A percentile compares a stretch with the other conserved stretches of the same genome.
Evolutionary conservation across 2,113 vertebrate species (phyloP).

Genomic region (Megaceryle torquata): DNA sequence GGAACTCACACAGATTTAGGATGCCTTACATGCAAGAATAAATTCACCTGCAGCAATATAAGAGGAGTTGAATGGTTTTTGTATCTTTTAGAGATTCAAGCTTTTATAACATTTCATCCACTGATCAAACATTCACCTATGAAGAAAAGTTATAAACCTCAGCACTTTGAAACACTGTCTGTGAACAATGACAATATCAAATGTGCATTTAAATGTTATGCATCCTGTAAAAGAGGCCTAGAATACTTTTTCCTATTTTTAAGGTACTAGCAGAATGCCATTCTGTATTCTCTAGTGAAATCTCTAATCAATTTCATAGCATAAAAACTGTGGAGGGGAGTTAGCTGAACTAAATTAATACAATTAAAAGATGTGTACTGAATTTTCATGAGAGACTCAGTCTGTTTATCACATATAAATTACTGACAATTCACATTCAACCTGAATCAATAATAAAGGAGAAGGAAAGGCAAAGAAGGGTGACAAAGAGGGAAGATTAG

Average conservation of each 20-base stretch:
- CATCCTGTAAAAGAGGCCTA: neutral
- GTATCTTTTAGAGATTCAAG: neutral
- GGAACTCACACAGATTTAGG: neutral
- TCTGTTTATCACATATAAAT: neutral
- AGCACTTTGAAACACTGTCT: neutral
- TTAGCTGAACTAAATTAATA: conserved; percentile 15
- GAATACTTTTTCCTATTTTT: neutral
- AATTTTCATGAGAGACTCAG: neutral
- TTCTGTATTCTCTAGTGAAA: neutral
- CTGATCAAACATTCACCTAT: neutral
- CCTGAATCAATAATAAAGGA: neutral
- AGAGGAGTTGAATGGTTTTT: neutral
- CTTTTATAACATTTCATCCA: neutral
- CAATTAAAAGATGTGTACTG: neutral
- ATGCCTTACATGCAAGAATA: neutral
- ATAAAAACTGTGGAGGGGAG: neutral
- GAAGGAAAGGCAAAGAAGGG: neutral
- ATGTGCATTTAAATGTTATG: neutral
- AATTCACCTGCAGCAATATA: neutral
- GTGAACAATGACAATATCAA: neutral
- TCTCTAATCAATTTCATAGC: neutral
- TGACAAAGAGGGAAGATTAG: neutral
- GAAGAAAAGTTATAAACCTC: neutral
- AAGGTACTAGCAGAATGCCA: neutral
- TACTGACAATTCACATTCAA: neutral